Percentiles rank a stretch among this genome's conserved stretches.
phyloP scores from a whole-genome alignment of 2,113 vertebrate genomes.

The Xiphophorus maculatus region DNA sequence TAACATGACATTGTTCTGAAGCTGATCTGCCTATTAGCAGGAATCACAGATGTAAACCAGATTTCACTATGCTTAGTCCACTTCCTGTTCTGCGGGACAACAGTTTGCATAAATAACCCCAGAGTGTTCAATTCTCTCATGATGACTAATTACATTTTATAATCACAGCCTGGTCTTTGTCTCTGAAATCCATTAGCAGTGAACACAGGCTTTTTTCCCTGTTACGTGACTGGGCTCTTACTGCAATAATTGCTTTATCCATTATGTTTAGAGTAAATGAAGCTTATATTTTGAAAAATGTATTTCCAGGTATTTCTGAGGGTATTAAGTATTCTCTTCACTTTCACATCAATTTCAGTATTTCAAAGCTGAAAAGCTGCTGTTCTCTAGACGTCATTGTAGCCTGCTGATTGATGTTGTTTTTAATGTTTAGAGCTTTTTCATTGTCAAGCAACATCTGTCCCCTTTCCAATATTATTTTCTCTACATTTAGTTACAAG shows the following conservation, averaged over 20 bases:
- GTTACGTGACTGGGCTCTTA: not conserved
- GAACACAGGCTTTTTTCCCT: not conserved
- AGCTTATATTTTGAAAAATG: not conserved
- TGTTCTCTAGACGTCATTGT: not conserved
- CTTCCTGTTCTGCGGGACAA: conserved; percentile 11
- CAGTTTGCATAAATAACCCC: conserved; percentile 26
- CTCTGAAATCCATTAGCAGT: conserved; percentile 15
- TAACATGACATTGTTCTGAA: not conserved
- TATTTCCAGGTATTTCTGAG: not conserved
- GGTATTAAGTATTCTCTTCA: not conserved
- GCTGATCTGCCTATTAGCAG: not conserved
- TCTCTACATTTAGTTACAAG: not conserved
- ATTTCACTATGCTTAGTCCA: not conserved
- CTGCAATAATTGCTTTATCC: not conserved
- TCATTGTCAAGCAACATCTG: too few species aligned
- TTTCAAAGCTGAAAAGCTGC: not conserved
- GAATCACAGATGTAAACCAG: not conserved
- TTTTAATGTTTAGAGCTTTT: not conserved
- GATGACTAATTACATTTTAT: conserved; percentile 31
- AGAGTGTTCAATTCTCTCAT: conserved; percentile 3
- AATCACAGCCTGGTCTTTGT: conserved; percentile 10
- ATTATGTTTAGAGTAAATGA: not conserved
- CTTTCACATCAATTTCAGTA: not conserved
- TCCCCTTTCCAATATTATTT: not conserved
- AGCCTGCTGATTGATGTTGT: not conserved